Base-by-base conservation (phyloP, 2,797 vertebrate genomes). In the Jordanella pulchra region DNA sequence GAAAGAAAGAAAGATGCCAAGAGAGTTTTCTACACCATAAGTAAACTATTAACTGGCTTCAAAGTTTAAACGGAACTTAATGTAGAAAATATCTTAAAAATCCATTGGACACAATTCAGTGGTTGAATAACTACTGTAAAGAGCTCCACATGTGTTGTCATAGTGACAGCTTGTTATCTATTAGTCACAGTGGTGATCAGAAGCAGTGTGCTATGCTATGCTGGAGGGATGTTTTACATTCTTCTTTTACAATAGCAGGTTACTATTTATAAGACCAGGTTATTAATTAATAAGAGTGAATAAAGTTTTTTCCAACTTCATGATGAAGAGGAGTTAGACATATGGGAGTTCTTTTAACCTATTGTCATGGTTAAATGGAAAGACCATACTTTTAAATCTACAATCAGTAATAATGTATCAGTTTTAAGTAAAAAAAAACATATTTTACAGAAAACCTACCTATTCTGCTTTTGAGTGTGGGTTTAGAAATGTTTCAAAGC, bases 121-220 rank as follows among this genome's bases (percentile, higher is more conserved):
- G 81, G 69, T 69, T 74, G 82, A 87, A 86, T 80, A 13, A 42
- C 32, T 15, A 27, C 30, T 66, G 88, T 92, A 89, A 92, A 92
- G 64, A 94, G 84, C 90, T 53, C 92, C 91, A 69, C 30, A 70
- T 66, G 66, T 61, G 95, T 95, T 96, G 86, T 95, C 94, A 95
- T 95, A 94, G 95, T 85, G 92, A 96, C 94, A 77, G 85, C 67
- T 76, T 89, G 89, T 81, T 73, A 92, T 95, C 91, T 95, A 88
- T 95, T 96, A 94, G 94, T 94, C 94, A 95, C 91, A 94, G 87
- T 91, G 90, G 91, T 88, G 95, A 96, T 96, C 96, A 95, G 95
- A 96, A 92, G 86, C 64, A 67, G 69, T 7, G 39, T 79, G 76
- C 88, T 92, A 89, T 91, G 63, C 89, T 92, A 89, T 91, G 63